Conservation (phyloP, 2,113 vertebrate species). For the Psittacus erithacus region DNA sequence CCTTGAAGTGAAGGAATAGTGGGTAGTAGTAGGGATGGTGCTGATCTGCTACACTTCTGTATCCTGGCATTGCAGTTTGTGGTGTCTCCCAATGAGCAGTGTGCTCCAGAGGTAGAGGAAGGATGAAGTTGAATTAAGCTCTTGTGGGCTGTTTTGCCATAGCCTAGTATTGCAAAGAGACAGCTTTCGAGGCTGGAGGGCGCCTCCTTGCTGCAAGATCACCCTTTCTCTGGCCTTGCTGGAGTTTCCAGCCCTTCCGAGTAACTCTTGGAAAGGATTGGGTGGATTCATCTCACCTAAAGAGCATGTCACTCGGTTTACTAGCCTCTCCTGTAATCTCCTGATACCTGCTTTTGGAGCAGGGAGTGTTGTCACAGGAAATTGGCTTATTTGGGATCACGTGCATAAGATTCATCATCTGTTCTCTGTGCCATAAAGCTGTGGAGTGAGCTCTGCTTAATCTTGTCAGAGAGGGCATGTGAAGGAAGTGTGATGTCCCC, state of each 20-base stretch:
- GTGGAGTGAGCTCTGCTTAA: neutral
- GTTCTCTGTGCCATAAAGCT: neutral
- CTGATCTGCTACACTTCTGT: neutral
- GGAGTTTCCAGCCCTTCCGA: neutral
- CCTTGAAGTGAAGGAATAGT: neutral
- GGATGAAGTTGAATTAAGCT: neutral
- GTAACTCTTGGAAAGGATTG: neutral
- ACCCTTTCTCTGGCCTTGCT: neutral
- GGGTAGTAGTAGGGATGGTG: neutral
- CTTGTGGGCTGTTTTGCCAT: neutral
- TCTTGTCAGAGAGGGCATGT: neutral
- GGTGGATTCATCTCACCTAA: neutral
- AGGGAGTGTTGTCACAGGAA: neutral
- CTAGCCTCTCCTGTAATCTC: neutral
- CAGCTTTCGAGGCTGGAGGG: neutral
- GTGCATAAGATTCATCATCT: neutral
- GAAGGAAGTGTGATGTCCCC: neutral
- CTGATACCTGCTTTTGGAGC: neutral
- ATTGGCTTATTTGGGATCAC: neutral
- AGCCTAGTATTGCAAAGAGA: neutral
- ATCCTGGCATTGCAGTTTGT: neutral
- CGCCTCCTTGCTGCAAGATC: neutral
- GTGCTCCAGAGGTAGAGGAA: neutral
- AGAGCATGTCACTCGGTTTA: neutral
- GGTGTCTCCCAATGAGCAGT: neutral